phyloP scores from a whole-genome alignment of 2,113 vertebrate genomes.

The Callaeas wilsoni region DNA sequence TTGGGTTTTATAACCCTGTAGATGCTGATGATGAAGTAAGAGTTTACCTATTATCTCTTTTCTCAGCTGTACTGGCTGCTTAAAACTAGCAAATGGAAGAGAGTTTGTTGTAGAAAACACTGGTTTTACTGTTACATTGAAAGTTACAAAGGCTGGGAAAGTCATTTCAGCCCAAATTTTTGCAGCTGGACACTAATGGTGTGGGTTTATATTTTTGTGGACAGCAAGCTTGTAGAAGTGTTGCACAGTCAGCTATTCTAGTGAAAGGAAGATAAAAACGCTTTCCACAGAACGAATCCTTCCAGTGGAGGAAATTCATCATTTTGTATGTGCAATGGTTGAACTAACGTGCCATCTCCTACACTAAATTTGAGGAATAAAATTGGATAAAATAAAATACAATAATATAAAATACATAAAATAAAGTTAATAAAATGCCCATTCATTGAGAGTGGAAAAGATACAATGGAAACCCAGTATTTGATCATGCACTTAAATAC shows the following conservation, averaged over 20 bases:
- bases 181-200: slow-evolving; percentile 1
- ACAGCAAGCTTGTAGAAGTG: not conserved
- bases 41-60: not conserved
- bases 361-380: not conserved
- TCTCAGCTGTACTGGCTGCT: not conserved
- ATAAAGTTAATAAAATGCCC: not conserved
- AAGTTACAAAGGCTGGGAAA: not conserved
- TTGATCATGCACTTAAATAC: not conserved
- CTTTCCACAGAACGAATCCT: not conserved
- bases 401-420: not conserved
- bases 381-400: not conserved
- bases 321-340: not conserved
- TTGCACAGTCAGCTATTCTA: not conserved
- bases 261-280: not conserved
- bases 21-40: not conserved
- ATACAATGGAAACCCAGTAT: not conserved
- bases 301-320: not conserved
- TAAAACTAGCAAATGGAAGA: not conserved
- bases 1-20: not conserved
- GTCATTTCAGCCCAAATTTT: not conserved
- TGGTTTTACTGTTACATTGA: not conserved
- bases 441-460: not conserved
- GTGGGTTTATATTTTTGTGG: not conserved
- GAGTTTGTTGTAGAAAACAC: not conserved
- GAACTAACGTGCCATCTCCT: not conserved